A percentile compares a stretch with the other conserved stretches of the same genome.
Evolutionary conservation across 2,888 invertebrate species (phyloP).

Genomic region (Cheiracanthium punctorium): DNA sequence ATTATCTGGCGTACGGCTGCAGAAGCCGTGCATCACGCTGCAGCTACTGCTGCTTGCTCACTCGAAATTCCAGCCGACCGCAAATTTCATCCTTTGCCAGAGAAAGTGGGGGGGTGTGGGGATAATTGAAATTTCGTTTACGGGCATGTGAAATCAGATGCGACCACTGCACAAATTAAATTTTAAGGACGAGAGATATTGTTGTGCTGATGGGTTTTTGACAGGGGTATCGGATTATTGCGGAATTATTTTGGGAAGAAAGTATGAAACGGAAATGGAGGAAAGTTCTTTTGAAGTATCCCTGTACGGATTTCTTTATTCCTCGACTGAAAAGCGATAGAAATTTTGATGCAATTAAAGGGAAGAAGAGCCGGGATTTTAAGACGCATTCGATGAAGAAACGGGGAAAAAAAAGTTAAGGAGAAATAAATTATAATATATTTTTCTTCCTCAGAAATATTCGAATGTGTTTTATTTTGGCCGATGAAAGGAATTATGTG

Average conservation of each 20-base stretch:
- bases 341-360: slow-evolving; percentile 1
- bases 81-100: slow-evolving; percentile 30
- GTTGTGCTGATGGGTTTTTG: slow-evolving; percentile 1
- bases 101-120: too few relatives aligned
- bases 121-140: slow-evolving; percentile 60
- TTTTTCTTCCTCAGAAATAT: not conserved
- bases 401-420: not conserved
- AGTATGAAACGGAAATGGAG: not conserved
- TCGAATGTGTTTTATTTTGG: not conserved
- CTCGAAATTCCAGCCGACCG: slow-evolving; percentile 1
- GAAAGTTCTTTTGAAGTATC: not conserved
- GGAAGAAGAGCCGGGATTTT: not conserved
- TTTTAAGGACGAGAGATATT: slow-evolving; percentile 30
- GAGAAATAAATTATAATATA: not conserved
- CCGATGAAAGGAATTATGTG: not conserved
- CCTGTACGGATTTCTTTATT: not conserved
- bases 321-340: not conserved
- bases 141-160: slow-evolving; percentile 31
- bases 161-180: slow-evolving; percentile 43
- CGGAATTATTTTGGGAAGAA: not conserved
- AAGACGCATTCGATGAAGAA: not conserved
- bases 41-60: too few relatives aligned
- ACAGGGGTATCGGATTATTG: slow-evolving; percentile 4
- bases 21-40: not conserved
- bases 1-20: not conserved